Evolutionary conservation across 2,113 vertebrate genomes (phyloP), one percentile per base, ranked within the genome.

Genomic region (Bombycilla garrulus): DNA sequence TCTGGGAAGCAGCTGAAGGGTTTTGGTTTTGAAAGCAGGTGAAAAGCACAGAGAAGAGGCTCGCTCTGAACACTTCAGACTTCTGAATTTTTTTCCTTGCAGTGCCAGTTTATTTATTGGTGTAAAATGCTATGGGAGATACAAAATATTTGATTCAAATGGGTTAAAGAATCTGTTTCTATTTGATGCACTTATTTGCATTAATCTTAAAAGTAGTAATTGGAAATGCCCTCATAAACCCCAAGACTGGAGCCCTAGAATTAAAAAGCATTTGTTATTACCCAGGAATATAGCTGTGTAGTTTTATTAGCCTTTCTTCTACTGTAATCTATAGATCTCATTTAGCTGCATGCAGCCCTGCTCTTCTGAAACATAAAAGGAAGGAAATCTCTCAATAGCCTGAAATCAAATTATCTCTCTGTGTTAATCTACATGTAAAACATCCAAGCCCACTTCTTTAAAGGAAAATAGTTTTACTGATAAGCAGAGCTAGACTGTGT

Each of bases 371-470:
- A 93, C 72, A 66, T 78, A 81, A 89, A 95, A 78, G 60, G 45
- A 78, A 91, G 69, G 69, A 93, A 95, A 69, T 88, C 47, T 95
- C 83, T 94, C 92, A 72, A 44, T 57, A 91, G 84, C 81, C 81
- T 94, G 81, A 81, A 97, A 96, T 96, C 92, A 96, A 97, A 97
- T 97, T 95, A 97, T 97, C 93, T 96, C 42, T 82, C 65, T 86
- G 21, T 92, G 74, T 82, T 95, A 89, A 96, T 95, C 86, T 91
- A 81, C 88, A 81, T 96, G 96, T 95, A 96, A 84, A 96, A 94
- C 82, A 96, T 29, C 44, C 72, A 73, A 61, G 28, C 72, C 53
- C 44, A 47, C 71, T 82, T 71, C 72, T 92, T 90, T 80, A 90
- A 83, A 94, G 90, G 56, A 61, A 77, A 92, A 94, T 77, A 76